These are phyloP conservation scores for Diaprepes abbreviatus DNA, from an alignment of 2,888 invertebrate genomes.

Conservation along the genomic window DNA sequence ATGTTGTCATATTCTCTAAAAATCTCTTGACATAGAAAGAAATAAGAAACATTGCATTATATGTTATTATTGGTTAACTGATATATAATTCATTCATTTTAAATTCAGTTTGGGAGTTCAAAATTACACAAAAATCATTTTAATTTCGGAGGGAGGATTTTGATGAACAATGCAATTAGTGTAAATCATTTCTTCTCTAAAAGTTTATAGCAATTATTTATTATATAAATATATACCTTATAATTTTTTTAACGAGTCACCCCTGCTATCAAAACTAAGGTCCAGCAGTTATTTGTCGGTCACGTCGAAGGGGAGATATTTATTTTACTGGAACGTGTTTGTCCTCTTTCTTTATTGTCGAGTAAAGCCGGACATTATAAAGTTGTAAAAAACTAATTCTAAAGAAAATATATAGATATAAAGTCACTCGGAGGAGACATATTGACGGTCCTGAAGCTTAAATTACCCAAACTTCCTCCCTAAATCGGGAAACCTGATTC, in stretches of 20 bases:
- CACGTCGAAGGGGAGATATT: constrained; percentile 56
- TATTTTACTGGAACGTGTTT: constrained; percentile 49
- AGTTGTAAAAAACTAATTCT: constrained; percentile 51
- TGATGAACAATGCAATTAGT: too few relatives aligned
- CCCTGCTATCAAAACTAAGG: constrained; percentile 47
- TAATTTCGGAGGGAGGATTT: too few relatives aligned
- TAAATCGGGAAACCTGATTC: constrained; percentile 33
- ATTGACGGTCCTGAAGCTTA: constrained; percentile 38
- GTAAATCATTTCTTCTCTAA: too few relatives aligned
- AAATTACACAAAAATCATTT: too few relatives aligned
- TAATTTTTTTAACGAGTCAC: constrained; percentile 25
- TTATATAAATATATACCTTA: too few relatives aligned
- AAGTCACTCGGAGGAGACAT: constrained; percentile 35
- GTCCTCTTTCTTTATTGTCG: constrained; percentile 48
- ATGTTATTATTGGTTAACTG: too few relatives aligned
- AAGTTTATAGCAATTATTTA: too few relatives aligned
- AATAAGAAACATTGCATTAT: too few relatives aligned
- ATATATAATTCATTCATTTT: too few relatives aligned
- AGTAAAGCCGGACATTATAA: constrained; percentile 50
- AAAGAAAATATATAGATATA: constrained; percentile 45
- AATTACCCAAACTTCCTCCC: constrained; percentile 45
- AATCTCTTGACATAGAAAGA: too few relatives aligned
- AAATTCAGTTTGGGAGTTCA: too few relatives aligned
- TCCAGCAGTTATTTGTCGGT: constrained; percentile 56
- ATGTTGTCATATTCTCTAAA: too few relatives aligned